These are phyloP conservation scores for Cephalotes varians DNA, from an alignment of 2,888 invertebrate genomes.

Conservation along the genomic window DNA sequence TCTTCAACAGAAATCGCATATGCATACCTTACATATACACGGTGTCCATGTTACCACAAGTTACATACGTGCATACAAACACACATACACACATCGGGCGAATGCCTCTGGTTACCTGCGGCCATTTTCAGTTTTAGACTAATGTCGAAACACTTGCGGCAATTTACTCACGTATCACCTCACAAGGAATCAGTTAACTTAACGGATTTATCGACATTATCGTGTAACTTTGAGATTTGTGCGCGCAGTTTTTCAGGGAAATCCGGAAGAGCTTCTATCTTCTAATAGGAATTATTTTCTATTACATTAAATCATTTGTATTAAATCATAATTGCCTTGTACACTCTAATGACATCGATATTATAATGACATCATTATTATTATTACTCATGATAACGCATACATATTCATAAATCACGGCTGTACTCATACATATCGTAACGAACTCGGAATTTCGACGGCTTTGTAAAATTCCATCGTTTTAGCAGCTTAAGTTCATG, in stretches of 20 bases:
- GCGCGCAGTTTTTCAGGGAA: not conserved
- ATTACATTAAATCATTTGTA: not conserved
- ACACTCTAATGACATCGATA: not conserved
- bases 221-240: not conserved
- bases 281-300: not conserved
- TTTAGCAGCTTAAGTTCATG: not conserved
- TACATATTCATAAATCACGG: slow-evolving; percentile 10
- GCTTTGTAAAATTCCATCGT: not conserved
- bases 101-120: slow-evolving; percentile 55
- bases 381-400: not conserved
- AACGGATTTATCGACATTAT: not conserved
- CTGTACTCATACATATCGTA: slow-evolving; percentile 26
- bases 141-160: not conserved
- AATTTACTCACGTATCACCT: slow-evolving; percentile 22
- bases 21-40: slow-evolving; percentile 56
- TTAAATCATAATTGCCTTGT: not conserved
- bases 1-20: slow-evolving; percentile 72
- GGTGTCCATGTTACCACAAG: slow-evolving; percentile 51
- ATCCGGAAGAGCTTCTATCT: not conserved
- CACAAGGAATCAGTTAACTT: not conserved
- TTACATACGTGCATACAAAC: slow-evolving; percentile 33
- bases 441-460: slow-evolving; percentile 5
- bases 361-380: too few relatives aligned
- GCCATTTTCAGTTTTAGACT: slow-evolving; percentile 38
- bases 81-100: not conserved